These are phyloP conservation scores for Verasper variegatus DNA, from an alignment of 2,113 vertebrate genomes.

Conservation along the genomic window DNA sequence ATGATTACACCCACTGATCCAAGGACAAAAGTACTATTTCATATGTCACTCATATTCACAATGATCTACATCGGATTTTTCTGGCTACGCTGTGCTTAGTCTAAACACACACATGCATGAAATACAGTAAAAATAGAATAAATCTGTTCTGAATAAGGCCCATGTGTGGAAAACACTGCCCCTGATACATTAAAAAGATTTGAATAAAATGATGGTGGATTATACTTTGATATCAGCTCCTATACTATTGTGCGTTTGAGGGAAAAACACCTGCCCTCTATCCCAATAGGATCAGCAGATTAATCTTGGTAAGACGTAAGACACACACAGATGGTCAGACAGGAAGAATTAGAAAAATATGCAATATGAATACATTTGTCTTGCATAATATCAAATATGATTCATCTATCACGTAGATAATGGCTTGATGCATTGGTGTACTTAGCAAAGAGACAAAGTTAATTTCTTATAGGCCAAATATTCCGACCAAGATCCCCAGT, in stretches of 20 bases:
- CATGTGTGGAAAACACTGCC: slow-evolving; percentile 75
- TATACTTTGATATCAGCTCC: slow-evolving; percentile 86
- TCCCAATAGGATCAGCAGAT: slow-evolving; percentile 89
- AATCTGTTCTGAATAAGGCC: slow-evolving; percentile 70
- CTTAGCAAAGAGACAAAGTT: slow-evolving; percentile 87
- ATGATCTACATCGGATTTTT: slow-evolving; percentile 74
- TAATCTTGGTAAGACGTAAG: slow-evolving; percentile 92
- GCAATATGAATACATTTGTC: slow-evolving; percentile 92
- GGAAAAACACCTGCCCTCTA: slow-evolving; percentile 87
- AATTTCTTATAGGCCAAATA: slow-evolving; percentile 86
- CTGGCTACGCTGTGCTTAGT: slow-evolving; percentile 55
- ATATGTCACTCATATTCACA: slow-evolving; percentile 81
- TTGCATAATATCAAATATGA: slow-evolving; percentile 88
- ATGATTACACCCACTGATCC: slow-evolving; percentile 86
- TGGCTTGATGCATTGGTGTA: slow-evolving; percentile 87
- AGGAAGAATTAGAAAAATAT: slow-evolving; percentile 94
- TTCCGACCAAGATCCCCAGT: slow-evolving; percentile 74
- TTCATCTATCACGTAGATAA: slow-evolving; percentile 89
- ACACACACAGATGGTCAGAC: slow-evolving; percentile 92
- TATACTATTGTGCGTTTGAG: slow-evolving; percentile 83
- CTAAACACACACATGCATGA: slow-evolving; percentile 30
- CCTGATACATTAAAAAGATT: slow-evolving; percentile 84
- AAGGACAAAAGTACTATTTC: slow-evolving; percentile 83
- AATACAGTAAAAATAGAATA: slow-evolving; percentile 63
- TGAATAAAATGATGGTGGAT: slow-evolving; percentile 85